phyloP scores from a whole-genome alignment of 2,888 invertebrate species.

The Lithophane leautieri region DNA sequence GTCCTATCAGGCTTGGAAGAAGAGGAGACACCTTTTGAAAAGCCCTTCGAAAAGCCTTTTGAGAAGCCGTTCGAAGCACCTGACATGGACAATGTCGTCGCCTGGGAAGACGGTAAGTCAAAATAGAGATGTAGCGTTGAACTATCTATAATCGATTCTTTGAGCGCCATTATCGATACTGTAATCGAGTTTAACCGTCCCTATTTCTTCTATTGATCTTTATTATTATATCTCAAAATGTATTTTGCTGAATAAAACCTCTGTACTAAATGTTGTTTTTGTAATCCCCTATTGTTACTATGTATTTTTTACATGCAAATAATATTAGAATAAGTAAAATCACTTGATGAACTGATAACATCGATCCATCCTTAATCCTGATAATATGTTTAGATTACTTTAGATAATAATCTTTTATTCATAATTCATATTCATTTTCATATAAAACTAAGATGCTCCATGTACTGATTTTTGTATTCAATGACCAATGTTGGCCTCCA shows the following conservation, averaged over 20 bases:
- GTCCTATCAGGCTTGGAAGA: conserved; percentile 78
- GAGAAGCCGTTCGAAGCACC: conserved; percentile 71
- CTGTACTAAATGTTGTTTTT: conserved; percentile 61
- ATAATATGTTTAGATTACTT: background rate
- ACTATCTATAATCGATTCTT: conserved; percentile 40
- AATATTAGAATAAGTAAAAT: conserved; percentile 6
- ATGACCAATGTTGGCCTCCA: conserved; percentile 17
- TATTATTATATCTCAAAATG: conserved; percentile 39
- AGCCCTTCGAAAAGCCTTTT: conserved; percentile 65
- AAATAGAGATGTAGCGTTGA: conserved; percentile 48
- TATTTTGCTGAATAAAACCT: conserved; percentile 62
- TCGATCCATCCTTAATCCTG: background rate
- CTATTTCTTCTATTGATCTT: conserved; percentile 23
- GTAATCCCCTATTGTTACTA: conserved; percentile 38
- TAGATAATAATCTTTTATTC: conserved; percentile 36
- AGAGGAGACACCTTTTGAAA: conserved; percentile 58
- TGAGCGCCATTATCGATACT: conserved; percentile 50
- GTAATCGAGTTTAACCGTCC: conserved; percentile 57
- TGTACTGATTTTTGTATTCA: conserved; percentile 39
- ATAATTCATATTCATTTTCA: conserved; percentile 44
- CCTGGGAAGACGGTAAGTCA: conserved; percentile 88
- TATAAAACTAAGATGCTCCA: conserved; percentile 13
- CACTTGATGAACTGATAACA: background rate
- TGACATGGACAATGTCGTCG: conserved; percentile 78
- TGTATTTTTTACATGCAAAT: conserved; percentile 3